A percentile compares a stretch with the other conserved stretches of the same genome.
Evolutionary conservation across 2,797 vertebrate genomes (phyloP).

Genomic region (Sardinella longiceps): DNA sequence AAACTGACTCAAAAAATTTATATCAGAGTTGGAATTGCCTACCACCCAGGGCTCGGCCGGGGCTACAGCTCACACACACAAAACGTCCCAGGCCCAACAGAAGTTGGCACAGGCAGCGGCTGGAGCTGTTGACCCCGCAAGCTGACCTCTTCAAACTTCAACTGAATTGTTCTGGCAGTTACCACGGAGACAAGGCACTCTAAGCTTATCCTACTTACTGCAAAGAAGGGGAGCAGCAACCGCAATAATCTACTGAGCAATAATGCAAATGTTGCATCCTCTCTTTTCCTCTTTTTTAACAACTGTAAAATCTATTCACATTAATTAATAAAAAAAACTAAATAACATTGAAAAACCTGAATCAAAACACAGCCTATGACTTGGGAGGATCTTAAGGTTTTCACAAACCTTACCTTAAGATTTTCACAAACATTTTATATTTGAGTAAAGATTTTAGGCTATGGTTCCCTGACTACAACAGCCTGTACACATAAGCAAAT

Average conservation of each 20-base stretch:
- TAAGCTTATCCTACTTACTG: conserved; percentile 94
- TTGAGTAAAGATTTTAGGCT: background rate
- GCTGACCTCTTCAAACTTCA: conserved; percentile 99
- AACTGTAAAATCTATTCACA: background rate
- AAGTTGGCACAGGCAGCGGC: conserved; percentile 77
- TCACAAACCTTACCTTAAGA: background rate
- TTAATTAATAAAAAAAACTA: background rate
- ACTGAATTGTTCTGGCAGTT: conserved; percentile 99
- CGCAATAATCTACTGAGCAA: conserved; percentile 52
- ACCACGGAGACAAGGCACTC: conserved; percentile 95
- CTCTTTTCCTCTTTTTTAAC: conserved; percentile 27
- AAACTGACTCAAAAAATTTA: conserved; percentile 99
- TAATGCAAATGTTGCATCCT: conserved; percentile 54
- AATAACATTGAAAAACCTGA: background rate
- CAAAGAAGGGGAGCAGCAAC: conserved; percentile 70
- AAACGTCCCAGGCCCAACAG: conserved; percentile 75
- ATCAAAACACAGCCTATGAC: background rate
- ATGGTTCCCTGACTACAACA: background rate
- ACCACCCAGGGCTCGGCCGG: conserved; percentile 84
- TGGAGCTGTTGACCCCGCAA: conserved; percentile 85
- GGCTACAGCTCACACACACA: conserved; percentile 65
- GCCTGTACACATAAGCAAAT: background rate
- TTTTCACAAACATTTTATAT: background rate
- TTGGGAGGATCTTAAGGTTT: background rate
- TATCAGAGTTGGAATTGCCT: conserved; percentile 86